phyloP scores from a whole-genome alignment of 2,888 invertebrate species.

The Cheilosia grossa region DNA sequence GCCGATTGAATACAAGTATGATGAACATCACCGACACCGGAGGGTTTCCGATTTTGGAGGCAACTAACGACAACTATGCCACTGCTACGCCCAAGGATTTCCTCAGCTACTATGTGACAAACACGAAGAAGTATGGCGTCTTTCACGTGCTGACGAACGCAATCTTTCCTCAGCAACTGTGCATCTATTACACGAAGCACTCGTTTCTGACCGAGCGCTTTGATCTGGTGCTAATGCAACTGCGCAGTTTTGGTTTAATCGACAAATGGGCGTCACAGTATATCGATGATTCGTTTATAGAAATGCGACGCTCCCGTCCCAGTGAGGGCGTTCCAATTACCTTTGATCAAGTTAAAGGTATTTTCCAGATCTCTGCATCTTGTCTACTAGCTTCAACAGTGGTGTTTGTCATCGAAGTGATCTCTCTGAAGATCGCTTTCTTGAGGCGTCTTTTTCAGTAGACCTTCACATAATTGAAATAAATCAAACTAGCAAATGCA shows the following conservation, averaged over 20 bases:
- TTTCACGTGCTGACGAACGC: slow-evolving; percentile 74
- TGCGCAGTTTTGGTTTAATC: slow-evolving; percentile 74
- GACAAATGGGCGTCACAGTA: slow-evolving; percentile 70
- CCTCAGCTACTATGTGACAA: slow-evolving; percentile 62
- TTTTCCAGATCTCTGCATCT: slow-evolving; percentile 39
- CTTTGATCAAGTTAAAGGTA: slow-evolving; percentile 47
- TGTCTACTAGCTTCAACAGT: neutral
- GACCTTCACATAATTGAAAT: too few species aligned
- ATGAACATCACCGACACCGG: slow-evolving; percentile 69
- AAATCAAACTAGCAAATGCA: too few species aligned
- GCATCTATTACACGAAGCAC: slow-evolving; percentile 76
- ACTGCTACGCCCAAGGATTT: slow-evolving; percentile 73
- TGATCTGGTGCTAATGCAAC: slow-evolving; percentile 58
- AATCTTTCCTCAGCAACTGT: slow-evolving; percentile 75
- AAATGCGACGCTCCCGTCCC: neutral
- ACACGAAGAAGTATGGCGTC: slow-evolving; percentile 59
- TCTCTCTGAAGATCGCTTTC: slow-evolving; percentile 1
- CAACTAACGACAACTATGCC: slow-evolving; percentile 58
- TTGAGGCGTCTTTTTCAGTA: neutral
- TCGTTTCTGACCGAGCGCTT: slow-evolving; percentile 69
- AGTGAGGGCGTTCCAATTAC: slow-evolving; percentile 19
- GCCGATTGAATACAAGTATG: slow-evolving; percentile 55
- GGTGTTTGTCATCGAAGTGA: slow-evolving; percentile 21
- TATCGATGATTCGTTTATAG: slow-evolving; percentile 38
- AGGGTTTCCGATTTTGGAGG: slow-evolving; percentile 65